phyloP scores from a whole-genome alignment of 2,888 invertebrate genomes.

The Bibio marci region DNA sequence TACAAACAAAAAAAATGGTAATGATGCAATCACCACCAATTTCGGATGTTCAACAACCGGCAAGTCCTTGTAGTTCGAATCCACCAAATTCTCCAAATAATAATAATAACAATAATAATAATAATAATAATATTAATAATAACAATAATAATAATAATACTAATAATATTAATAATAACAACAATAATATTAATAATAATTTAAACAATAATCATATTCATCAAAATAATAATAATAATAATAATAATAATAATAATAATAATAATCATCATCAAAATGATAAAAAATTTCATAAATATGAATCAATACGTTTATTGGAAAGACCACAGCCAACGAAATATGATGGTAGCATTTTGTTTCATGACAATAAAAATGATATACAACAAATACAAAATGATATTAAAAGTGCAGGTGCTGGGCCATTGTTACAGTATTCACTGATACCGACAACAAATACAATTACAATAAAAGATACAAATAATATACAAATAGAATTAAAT shows the following conservation, averaged over 20 bases:
- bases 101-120: constrained; percentile 14
- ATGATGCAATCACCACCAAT: constrained; percentile 28
- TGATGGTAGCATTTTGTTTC: constrained; percentile 9
- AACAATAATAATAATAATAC: not conserved
- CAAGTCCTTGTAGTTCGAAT: constrained; percentile 24
- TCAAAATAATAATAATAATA: constrained; percentile 13
- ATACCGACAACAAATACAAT: not conserved
- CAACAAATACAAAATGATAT: not conserved
- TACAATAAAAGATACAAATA: not conserved
- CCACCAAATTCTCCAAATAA: constrained; percentile 28
- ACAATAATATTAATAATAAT: too few relatives aligned
- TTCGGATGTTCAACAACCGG: constrained; percentile 17
- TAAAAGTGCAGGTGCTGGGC: too few relatives aligned
- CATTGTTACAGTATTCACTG: too few relatives aligned
- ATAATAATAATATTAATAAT: not conserved
- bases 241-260: constrained; percentile 22
- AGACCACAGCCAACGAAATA: constrained; percentile 8
- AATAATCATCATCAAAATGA: not conserved
- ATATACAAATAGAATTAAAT: not conserved
- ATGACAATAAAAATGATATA: not conserved
- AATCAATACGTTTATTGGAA: constrained; percentile 8
- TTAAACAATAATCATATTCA: constrained; percentile 26
- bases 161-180: not conserved
- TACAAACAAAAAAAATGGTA: constrained; percentile 20
- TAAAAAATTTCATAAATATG: constrained; percentile 7